phyloP scores from a whole-genome alignment of 2,888 invertebrate genomes.

The Sclerodermus sp. region DNA sequence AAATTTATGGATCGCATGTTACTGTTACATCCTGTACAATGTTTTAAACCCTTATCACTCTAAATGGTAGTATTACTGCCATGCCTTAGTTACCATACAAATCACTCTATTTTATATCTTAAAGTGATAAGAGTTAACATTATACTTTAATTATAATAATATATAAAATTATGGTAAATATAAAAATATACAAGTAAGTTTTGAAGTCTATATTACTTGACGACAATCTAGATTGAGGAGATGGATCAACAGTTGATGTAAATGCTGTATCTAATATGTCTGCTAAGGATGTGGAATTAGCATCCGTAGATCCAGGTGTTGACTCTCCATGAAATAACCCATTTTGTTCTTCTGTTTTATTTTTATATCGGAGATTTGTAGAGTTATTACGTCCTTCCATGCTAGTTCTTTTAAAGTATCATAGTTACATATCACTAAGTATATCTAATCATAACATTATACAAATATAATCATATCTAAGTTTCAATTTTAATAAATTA shows the following conservation, averaged over 20 bases:
- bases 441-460: background rate
- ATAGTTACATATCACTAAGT: background rate
- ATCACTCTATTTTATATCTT: no score
- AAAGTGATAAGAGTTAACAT: background rate
- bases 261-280: slow-evolving; percentile 69
- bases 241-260: slow-evolving; percentile 62
- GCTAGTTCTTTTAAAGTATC: slow-evolving; percentile 15
- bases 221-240: slow-evolving; percentile 50
- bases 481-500: background rate
- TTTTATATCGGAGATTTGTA: slow-evolving; percentile 47
- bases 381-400: slow-evolving; percentile 51
- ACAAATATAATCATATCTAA: background rate
- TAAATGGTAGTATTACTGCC: no score
- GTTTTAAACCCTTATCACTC: no score
- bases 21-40: no score
- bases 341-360: slow-evolving; percentile 41
- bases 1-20: no score
- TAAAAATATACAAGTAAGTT: background rate
- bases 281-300: slow-evolving; percentile 60
- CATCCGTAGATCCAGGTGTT: slow-evolving; percentile 38
- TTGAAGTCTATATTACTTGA: slow-evolving; percentile 46
- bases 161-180: background rate
- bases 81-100: no score
- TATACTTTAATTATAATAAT: slow-evolving; percentile 1
- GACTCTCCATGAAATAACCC: slow-evolving; percentile 44